These are phyloP conservation scores for Lysiphlebus fabarum DNA, from an alignment of 1,140 invertebrate species.

Conservation along the genomic window DNA sequence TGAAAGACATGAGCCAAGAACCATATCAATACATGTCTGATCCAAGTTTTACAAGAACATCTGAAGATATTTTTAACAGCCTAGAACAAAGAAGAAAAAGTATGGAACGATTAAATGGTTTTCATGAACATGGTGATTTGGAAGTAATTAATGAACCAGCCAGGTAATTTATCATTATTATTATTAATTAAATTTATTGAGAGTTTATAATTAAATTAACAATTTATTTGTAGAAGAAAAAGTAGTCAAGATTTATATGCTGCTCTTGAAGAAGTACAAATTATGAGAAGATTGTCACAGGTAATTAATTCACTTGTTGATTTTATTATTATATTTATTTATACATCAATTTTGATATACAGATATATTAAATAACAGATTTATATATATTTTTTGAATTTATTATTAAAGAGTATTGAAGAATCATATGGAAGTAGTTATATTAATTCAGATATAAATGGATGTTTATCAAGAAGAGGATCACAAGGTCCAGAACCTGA, in stretches of 20 bases:
- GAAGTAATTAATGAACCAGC: constrained; percentile 29
- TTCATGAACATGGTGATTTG: constrained; percentile 43
- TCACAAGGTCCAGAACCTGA: constrained; percentile 44
- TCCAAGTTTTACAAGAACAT: constrained; percentile 52
- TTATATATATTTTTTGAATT: neutral
- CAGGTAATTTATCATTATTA: neutral
- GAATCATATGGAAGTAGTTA: constrained; percentile 32
- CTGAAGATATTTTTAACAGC: constrained; percentile 52
- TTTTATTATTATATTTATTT: constrained; percentile 4
- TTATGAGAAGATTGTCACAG: constrained; percentile 45
- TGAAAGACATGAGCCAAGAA: constrained; percentile 46
- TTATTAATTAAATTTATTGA: constrained; percentile 12
- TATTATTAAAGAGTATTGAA: constrained; percentile 36
- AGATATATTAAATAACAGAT: no score
- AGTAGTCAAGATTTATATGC: constrained; percentile 44
- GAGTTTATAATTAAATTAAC: constrained; percentile 3
- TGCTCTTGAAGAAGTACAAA: constrained; percentile 42
- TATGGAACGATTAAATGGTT: constrained; percentile 46
- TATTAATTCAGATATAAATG: constrained; percentile 30
- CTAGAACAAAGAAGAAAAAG: constrained; percentile 49
- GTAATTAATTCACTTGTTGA: constrained; percentile 22
- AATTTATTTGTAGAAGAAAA: constrained; percentile 32
- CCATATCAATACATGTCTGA: constrained; percentile 43
- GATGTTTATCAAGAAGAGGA: constrained; percentile 32
- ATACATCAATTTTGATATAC: neutral